Percentiles rank a stretch among this genome's conserved stretches.
Evolutionary conservation across 2,113 vertebrate genomes (phyloP).

Genomic region (Gasterosteus nipponicus): DNA sequence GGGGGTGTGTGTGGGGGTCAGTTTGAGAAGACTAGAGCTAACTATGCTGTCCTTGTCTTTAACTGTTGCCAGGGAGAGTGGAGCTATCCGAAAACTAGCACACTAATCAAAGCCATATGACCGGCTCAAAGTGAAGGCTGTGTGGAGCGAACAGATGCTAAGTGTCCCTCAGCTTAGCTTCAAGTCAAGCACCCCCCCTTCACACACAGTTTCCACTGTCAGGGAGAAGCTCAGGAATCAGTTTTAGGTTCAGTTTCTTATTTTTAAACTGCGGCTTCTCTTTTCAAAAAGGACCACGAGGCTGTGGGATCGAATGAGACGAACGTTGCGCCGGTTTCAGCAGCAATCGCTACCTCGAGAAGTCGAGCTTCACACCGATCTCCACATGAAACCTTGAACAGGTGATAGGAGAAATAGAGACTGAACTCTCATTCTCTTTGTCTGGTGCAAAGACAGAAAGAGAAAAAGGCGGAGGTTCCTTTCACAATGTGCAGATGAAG

Average conservation of each 20-base stretch:
- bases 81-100: constrained; percentile 68
- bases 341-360: constrained; percentile 18
- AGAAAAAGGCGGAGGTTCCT: constrained; percentile 69
- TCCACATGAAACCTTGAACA: constrained; percentile 43
- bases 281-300: constrained; percentile 52
- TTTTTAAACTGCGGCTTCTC: constrained; percentile 61
- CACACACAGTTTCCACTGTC: constrained; percentile 50
- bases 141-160: constrained; percentile 72
- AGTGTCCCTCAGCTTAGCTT: constrained; percentile 74
- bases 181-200: constrained; percentile 46
- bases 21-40: constrained; percentile 49
- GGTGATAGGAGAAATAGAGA: constrained; percentile 62
- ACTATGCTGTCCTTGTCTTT: constrained; percentile 75
- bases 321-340: constrained; percentile 21
- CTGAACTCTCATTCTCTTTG: constrained; percentile 51
- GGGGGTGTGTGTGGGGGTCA: constrained; percentile 20
- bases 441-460: constrained; percentile 48
- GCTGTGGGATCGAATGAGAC: constrained; percentile 50
- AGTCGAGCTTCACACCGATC: constrained; percentile 30
- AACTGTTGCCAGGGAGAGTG: constrained; percentile 65
- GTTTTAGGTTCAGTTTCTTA: constrained; percentile 69
- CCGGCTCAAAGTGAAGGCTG: constrained; percentile 73
- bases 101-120: constrained; percentile 79
- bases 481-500: constrained; percentile 73
- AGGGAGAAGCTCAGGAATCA: constrained; percentile 65